phyloP scores from a whole-genome alignment of 1,140 invertebrate species.

The Meloidogyne exigua region DNA sequence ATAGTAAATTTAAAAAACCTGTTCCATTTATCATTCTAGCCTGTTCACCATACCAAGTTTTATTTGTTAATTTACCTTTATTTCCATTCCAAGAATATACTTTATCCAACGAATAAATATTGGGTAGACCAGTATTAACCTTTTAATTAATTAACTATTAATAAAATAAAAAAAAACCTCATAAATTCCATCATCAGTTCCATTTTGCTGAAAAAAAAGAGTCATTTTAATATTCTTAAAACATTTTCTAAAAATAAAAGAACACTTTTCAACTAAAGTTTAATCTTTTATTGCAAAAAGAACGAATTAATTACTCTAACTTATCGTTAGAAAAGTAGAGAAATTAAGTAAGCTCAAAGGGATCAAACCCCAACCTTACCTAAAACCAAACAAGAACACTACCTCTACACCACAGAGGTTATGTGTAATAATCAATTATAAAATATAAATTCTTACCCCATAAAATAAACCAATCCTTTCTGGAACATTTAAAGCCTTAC shows the following conservation, averaged over 20 bases:
- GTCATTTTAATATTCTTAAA: neutral
- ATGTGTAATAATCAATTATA: neutral
- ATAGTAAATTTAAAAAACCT: slow-evolving; percentile 13
- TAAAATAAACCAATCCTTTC: slow-evolving; percentile 59
- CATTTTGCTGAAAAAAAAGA: slow-evolving; percentile 33
- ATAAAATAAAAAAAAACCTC: slow-evolving; percentile 30
- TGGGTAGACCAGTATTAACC: slow-evolving; percentile 48
- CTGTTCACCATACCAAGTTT: slow-evolving; percentile 44
- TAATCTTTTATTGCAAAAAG: too few species aligned
- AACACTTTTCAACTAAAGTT: neutral
- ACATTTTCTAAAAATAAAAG: neutral
- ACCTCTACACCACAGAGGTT: neutral
- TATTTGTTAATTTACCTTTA: slow-evolving; percentile 27
- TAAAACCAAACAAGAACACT: neutral
- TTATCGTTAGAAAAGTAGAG: too few species aligned
- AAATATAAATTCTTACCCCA: slow-evolving; percentile 38
- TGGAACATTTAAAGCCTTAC: slow-evolving; percentile 47
- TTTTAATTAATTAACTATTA: neutral
- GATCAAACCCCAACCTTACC: too few species aligned
- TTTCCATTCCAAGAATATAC: slow-evolving; percentile 38
- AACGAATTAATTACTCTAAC: too few species aligned
- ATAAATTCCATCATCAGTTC: slow-evolving; percentile 52
- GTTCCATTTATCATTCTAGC: slow-evolving; percentile 59
- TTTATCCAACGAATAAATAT: slow-evolving; percentile 39
- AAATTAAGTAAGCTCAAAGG: too few species aligned